phyloP scores from a whole-genome alignment of 2,888 invertebrate genomes.

The Incurvaria masculella region DNA sequence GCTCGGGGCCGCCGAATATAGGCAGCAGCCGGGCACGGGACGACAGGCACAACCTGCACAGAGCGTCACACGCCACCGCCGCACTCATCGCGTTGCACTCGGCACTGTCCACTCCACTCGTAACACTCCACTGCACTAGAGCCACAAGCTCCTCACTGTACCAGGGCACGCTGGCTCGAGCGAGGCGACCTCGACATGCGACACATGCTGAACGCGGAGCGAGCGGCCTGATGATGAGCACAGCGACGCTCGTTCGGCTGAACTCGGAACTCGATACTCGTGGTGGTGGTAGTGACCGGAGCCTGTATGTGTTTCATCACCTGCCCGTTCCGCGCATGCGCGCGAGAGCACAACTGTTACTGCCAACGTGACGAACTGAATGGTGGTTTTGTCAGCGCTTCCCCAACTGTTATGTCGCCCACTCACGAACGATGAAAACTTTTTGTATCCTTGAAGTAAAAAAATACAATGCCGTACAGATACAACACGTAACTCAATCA shows the following conservation, averaged over 20 bases:
- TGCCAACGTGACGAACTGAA: conserved; percentile 33
- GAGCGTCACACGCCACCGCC: background rate
- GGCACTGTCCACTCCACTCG: conserved; percentile 55
- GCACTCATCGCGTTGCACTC: conserved; percentile 51
- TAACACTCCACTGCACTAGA: conserved; percentile 41
- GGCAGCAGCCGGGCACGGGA: conserved; percentile 58
- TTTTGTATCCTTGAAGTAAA: no score
- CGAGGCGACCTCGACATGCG: background rate
- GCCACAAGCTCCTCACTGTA: background rate
- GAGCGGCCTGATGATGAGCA: conserved; percentile 56
- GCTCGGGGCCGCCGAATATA: conserved; percentile 56
- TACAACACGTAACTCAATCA: conserved; percentile 6
- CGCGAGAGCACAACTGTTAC: conserved; percentile 44
- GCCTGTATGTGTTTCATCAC: conserved; percentile 29
- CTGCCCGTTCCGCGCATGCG: conserved; percentile 59
- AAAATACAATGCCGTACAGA: no score
- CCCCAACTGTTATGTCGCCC: no score
- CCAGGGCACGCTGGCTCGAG: background rate
- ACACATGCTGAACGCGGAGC: conserved; percentile 46
- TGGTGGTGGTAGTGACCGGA: background rate
- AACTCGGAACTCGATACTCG: background rate
- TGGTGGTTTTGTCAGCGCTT: no score
- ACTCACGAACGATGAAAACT: no score
- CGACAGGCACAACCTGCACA: conserved; percentile 63
- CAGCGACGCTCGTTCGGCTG: background rate